Evolutionary conservation across 2,113 vertebrate genomes (phyloP).

Genomic region (Hyperopisus bebe): DNA sequence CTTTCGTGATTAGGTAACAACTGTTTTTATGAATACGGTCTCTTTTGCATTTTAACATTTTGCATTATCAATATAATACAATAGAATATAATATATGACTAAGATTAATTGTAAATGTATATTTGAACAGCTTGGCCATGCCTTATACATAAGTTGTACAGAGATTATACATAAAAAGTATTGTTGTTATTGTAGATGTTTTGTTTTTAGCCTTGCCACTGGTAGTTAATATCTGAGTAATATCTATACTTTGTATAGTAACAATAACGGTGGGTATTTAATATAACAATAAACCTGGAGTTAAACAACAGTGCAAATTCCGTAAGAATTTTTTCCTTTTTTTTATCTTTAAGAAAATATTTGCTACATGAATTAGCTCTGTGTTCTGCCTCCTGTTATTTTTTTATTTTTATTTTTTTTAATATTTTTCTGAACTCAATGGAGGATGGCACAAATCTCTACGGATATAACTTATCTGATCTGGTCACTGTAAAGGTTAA

Average conservation of each 20-base stretch:
- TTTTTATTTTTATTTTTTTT: neutral
- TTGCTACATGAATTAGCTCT: neutral
- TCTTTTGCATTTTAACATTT: neutral
- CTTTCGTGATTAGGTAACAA: neutral
- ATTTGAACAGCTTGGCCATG: neutral
- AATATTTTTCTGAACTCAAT: neutral
- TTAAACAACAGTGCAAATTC: neutral
- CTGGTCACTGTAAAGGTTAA: neutral
- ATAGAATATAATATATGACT: neutral
- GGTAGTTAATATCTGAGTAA: neutral
- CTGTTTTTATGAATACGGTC: neutral
- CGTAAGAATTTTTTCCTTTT: neutral
- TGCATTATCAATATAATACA: neutral
- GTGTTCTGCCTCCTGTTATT: neutral
- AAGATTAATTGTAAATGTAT: neutral
- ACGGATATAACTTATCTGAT: conserved; percentile 10
- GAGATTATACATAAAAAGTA: too few species aligned
- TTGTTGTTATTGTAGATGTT: neutral
- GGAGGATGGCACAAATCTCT: neutral
- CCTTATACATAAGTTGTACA: neutral
- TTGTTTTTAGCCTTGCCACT: neutral
- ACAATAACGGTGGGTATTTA: neutral
- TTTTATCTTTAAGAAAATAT: neutral
- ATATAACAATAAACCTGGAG: neutral
- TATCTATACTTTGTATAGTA: neutral